Conservation (phyloP, 2,113 vertebrate genomes). For the Stegostoma tigrinum region DNA sequence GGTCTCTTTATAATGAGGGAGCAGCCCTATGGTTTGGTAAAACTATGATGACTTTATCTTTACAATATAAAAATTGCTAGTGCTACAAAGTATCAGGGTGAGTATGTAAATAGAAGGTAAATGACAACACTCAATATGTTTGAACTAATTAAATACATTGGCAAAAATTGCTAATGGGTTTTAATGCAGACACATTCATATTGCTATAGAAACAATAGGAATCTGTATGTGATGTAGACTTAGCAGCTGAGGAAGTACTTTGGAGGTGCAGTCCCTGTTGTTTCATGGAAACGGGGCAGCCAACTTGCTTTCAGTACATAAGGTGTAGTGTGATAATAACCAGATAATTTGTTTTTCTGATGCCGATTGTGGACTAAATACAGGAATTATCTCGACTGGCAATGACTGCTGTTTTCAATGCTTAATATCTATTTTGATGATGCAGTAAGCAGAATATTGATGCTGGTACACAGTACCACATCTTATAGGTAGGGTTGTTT, state of each 20-base stretch:
- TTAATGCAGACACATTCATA: background rate
- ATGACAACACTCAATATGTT: background rate
- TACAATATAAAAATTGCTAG: background rate
- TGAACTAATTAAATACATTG: background rate
- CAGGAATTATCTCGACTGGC: too few relatives aligned
- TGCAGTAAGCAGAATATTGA: background rate
- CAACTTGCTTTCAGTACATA: too few relatives aligned
- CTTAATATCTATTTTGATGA: background rate
- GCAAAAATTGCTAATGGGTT: background rate
- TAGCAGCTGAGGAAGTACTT: too few relatives aligned
- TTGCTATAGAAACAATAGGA: background rate
- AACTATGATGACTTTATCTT: background rate
- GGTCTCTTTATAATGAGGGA: too few relatives aligned
- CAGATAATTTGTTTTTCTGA: too few relatives aligned
- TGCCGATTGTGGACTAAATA: too few relatives aligned
- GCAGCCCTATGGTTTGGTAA: too few relatives aligned
- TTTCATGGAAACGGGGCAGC: too few relatives aligned
- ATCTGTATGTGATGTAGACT: background rate
- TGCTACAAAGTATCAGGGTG: background rate
- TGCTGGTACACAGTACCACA: background rate
- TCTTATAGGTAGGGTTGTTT: background rate
- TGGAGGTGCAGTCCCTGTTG: too few relatives aligned
- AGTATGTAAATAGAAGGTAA: background rate
- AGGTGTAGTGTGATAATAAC: too few relatives aligned
- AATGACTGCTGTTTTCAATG: background rate